Evolutionary conservation across 2,888 invertebrate genomes (phyloP), one percentile per base, ranked within the genome.

Genomic region (Laspeyria flexula): DNA sequence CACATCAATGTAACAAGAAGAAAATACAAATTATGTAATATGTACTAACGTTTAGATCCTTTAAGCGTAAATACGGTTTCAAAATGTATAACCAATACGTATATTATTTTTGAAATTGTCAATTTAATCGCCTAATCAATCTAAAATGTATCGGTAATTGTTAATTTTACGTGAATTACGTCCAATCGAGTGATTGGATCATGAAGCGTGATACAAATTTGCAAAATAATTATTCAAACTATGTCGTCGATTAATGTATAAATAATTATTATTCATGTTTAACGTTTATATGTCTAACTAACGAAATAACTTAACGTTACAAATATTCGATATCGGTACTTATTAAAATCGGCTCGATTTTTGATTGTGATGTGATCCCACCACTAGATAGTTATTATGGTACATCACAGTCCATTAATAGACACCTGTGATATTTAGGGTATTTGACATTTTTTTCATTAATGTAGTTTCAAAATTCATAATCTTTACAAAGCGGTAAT

Each of bases 371-470:
- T 54, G 49, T 75, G 69, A 73, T 67, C 62, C 69, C 65, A 75
- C 75, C 60, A 71, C 62, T 73, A 18, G 65, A 67, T 55, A 47
- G 53, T 53, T 50, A 55, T 5, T 44, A 65, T 70, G 69, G 62
- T 48, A 42, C 50, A 61, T 67, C 60, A 68, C 54, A 44, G 37
- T 25, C 23, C 31, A 13, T 30, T 11, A 12, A 11, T 30, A 31
- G 3, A 7, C 7, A 25, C 25, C 5, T 5, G 5, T 18, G 2
- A 18, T 18, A 18, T 18, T 5, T 25, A 25, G 25, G 25, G 25
- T 25, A 25, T 25, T 25, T 25, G 25, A 21, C 21, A 21, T 21
- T 3, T 5, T 3, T 2, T 21, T 3, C 21, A 3, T 21, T 5
- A 21, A 21, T 3, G 21, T 3, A 21, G 21, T 21, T 2, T 21